Base-by-base conservation (phyloP, 2,888 invertebrate species). In the Cepaea hortensis region DNA sequence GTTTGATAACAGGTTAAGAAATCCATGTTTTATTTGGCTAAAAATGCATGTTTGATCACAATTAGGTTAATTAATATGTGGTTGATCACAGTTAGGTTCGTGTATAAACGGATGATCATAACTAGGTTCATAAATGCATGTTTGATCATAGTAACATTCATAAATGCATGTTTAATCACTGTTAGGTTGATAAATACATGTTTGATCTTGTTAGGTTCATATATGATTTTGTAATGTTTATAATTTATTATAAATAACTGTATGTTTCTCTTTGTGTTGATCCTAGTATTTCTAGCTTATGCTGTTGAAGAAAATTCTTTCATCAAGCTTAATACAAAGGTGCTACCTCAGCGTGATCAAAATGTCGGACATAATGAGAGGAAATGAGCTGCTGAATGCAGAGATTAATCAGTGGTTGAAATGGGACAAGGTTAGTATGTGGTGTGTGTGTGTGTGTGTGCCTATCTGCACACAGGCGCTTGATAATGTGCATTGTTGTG, bases 351-450 rank as follows among this genome's bases (percentile, higher is more conserved):
- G 9, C 13, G n/a, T 20, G 18, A 15, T 46, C 3, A 76, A 62
- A 48, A 85, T 85, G 85, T 20, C 81, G 2, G 80, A 55, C 9
- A 46, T 18, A 50, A n/a, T 62, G 13, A 79, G 68, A 15, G 81
- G 73, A 73, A 84, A 87, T 73, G 80, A 76, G 35, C 11, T 13
- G 11, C 35, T 87, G 15, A 46, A 87, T 48, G n/a, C 35, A 48
- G 84, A 87, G 75, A 79, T 84, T 79, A n/a, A 23, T 7, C 76
- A 68, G 15, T 87, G 87, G 87, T 23, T 87, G 55, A 75, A 77
- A n/a, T 84, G 87, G 83, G 87, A 87, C 70, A 87, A 84, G 80
- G 87, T 87, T 35, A 77, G 81, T 81, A 50, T 70, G 6, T 18
- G 15, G 5, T 68, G 18, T 68, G 2, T 20, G 3, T 73, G 5